Evolutionary conservation across 2,888 invertebrate species (phyloP).

Genomic region (Amphiduros pacificus): DNA sequence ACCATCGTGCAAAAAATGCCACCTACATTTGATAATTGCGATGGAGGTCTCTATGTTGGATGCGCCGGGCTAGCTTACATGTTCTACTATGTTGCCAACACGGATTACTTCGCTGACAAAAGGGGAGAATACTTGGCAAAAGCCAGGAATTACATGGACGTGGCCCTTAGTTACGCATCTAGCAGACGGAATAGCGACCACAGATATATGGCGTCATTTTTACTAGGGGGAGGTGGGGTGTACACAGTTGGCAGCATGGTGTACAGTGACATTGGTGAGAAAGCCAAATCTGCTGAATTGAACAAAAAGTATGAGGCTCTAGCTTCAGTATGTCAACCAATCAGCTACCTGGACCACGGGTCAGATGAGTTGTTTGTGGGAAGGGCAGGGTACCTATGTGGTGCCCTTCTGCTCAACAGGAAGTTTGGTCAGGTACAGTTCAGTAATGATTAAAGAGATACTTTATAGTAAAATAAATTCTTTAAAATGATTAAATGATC

Average conservation of each 20-base stretch:
- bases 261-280: constrained; percentile 57
- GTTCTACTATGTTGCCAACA: constrained; percentile 71
- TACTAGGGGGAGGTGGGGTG: constrained; percentile 80
- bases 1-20: constrained; percentile 39
- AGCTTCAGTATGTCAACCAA: constrained; percentile 61
- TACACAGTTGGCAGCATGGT: constrained; percentile 68
- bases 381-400: constrained; percentile 79
- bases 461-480: too few relatives aligned
- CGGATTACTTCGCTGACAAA: constrained; percentile 45
- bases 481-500: too few relatives aligned
- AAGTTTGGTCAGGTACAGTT: constrained; percentile 39
- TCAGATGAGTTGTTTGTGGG: constrained; percentile 86
- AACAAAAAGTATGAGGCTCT: constrained; percentile 59
- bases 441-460: too few relatives aligned
- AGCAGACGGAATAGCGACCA: constrained; percentile 62
- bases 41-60: constrained; percentile 74
- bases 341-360: constrained; percentile 54
- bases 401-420: constrained; percentile 71
- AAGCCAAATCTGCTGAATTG: constrained; percentile 15
- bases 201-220: constrained; percentile 67
- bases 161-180: constrained; percentile 66
- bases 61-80: constrained; percentile 75
- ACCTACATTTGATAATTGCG: constrained; percentile 43
- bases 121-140: constrained; percentile 63
- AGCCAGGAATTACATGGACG: constrained; percentile 68